A percentile compares a stretch with the other conserved stretches of the same genome.
phyloP scores from a whole-genome alignment of 2,888 invertebrate genomes.

The Apamea monoglypha region DNA sequence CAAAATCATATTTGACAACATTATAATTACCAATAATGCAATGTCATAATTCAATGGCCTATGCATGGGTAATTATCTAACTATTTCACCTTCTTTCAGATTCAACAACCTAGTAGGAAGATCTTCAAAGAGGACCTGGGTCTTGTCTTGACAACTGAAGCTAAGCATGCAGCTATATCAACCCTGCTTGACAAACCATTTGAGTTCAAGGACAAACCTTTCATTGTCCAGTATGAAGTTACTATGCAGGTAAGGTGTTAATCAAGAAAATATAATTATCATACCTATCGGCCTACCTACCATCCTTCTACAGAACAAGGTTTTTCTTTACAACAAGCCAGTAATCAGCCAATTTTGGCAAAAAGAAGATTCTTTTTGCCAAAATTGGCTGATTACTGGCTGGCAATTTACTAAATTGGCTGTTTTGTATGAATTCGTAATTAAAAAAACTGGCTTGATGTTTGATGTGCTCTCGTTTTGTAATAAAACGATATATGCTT shows the following conservation, averaged over 20 bases:
- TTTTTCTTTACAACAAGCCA: not conserved
- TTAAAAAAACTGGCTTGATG: not conserved
- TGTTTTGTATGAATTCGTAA: not conserved
- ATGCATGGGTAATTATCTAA: not conserved
- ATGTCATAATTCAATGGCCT: not conserved
- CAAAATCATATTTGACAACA: not conserved
- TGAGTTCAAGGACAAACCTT: constrained; percentile 94
- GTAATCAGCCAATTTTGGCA: not conserved
- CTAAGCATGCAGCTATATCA: constrained; percentile 98
- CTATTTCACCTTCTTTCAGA: constrained; percentile 37
- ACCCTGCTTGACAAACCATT: constrained; percentile 94
- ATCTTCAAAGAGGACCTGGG: constrained; percentile 96
- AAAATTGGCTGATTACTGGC: no score
- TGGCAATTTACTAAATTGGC: not conserved
- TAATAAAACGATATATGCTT: not conserved
- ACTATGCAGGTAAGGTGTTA: constrained; percentile 92
- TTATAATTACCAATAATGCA: not conserved
- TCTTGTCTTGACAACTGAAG: constrained; percentile 97
- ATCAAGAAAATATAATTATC: not conserved
- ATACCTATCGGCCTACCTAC: not conserved
- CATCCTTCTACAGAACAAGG: not conserved
- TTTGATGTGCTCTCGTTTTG: not conserved
- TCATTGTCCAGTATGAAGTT: constrained; percentile 98
- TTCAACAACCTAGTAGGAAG: constrained; percentile 93
- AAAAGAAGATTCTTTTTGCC: no score